These are phyloP conservation scores for Mormyrus proboscirostris DNA, from an alignment of 2,797 vertebrate genomes.

Conservation along the genomic window DNA sequence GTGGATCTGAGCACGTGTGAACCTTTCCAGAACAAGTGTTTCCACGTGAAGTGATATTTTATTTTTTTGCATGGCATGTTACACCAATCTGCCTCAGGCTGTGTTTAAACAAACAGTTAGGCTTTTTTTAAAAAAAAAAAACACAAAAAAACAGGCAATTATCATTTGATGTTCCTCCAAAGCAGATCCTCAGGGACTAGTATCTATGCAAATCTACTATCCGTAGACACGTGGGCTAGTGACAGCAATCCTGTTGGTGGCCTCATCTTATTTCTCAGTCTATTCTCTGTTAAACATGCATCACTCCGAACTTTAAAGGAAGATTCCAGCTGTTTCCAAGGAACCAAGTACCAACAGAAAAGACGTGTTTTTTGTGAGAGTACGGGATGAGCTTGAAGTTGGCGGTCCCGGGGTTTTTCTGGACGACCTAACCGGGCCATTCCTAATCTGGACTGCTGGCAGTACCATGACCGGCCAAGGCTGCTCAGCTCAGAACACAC, in stretches of 20 bases:
- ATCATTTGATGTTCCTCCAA: background rate
- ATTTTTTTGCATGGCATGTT: background rate
- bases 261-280: background rate
- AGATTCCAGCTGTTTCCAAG: background rate
- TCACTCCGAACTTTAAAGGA: background rate
- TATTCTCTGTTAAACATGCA: background rate
- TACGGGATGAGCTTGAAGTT: background rate
- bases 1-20: background rate
- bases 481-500: background rate
- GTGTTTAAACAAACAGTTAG: too few relatives aligned
- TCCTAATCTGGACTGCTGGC: background rate
- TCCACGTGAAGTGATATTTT: background rate
- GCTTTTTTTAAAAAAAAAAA: background rate
- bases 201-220: background rate
- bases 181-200: background rate
- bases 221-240: background rate
- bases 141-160: background rate
- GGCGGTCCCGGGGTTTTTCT: background rate
- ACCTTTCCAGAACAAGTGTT: background rate
- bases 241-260: background rate
- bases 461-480: background rate
- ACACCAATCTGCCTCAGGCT: background rate
- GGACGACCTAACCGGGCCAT: background rate
- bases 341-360: background rate
- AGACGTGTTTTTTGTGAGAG: background rate